A percentile compares a stretch with the other conserved stretches of the same genome.
phyloP scores from a whole-genome alignment of 1,140 invertebrate genomes.

The Colletes latitarsis region DNA sequence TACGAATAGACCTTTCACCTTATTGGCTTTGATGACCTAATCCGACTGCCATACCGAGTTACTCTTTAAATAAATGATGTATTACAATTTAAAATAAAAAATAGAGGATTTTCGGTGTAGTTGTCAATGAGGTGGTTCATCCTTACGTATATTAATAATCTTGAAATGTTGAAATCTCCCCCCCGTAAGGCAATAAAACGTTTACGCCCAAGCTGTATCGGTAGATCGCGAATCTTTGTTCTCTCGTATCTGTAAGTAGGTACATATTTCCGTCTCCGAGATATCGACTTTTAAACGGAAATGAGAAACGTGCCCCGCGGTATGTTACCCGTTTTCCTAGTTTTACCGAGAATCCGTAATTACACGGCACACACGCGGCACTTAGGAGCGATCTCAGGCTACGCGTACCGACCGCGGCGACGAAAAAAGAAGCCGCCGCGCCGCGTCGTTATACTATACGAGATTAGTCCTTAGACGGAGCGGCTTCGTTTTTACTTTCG shows the following conservation, averaged over 20 bases:
- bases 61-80: too few species aligned
- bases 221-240: slow-evolving; percentile 9
- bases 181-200: background rate
- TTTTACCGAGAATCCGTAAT: slow-evolving; percentile 51
- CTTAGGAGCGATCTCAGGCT: slow-evolving; percentile 29
- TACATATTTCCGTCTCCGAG: background rate
- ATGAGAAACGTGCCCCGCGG: slow-evolving; percentile 36
- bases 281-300: slow-evolving; percentile 52
- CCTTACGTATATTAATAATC: too few species aligned
- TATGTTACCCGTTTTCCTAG: slow-evolving; percentile 41
- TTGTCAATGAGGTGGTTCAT: too few species aligned
- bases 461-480: slow-evolving; percentile 44
- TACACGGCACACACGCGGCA: slow-evolving; percentile 43
- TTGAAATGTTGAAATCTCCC: too few species aligned
- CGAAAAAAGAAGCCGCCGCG: slow-evolving; percentile 39
- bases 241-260: background rate
- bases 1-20: too few species aligned
- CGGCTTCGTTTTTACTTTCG: slow-evolving; percentile 42
- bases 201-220: background rate
- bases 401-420: slow-evolving; percentile 33
- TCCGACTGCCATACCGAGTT: too few species aligned
- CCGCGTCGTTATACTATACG: too few species aligned
- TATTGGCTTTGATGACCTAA: too few species aligned
- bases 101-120: too few species aligned
- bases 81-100: too few species aligned